Evolutionary conservation across 2,888 invertebrate species (phyloP), one percentile per base, ranked within the genome.

Genomic region (Siphlonurus alternatus): DNA sequence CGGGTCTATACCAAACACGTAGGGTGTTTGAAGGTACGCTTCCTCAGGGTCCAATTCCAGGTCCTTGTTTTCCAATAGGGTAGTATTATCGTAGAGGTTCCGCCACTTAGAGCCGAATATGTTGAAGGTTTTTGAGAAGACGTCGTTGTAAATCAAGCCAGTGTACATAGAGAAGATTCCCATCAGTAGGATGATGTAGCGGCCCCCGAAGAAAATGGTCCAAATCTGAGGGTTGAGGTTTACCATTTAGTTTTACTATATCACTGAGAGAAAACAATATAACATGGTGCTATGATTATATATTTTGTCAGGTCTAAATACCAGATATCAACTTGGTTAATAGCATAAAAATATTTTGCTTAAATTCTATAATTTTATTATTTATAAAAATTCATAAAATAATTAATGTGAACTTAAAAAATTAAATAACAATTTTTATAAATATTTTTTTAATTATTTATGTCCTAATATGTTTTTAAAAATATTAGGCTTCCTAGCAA

Each of bases 171-270:
- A 87, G 73, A 89, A 89, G 10, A 83, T 65, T 1, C 88, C 88
- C 89, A 89, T 89, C 67, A 89, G 75, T 60, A 88, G 77, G 61
- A 89, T 87, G 67, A 89, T 85, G 75, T 89, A 89, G 15, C 89
- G 81, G 5, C 89, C 89, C 38, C 81, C 82, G 72, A 88, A 88
- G 76, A 89, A 87, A 65, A 86, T 87, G 69, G 80, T 82, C 80
- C 84, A 85, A 67, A 89, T 87, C 81, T 87, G 70, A 66, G 75
- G n/a, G n/a, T n/a, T n/a, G n/a, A n/a, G n/a, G n/a, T n/a, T n/a
- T n/a, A 73, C 67, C 64, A 65, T 63, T 62, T 25, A 25, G 18
- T 61, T 15, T 56, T 23, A 64, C 7, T 23, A 60, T 56, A 23
- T 54, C 2, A 25, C 2, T 24, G 7, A 20, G 7, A 20, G 19